A percentile compares a stretch with the other conserved stretches of the same genome.
These are phyloP conservation scores for Leucosticte australis DNA, from an alignment of 2,113 vertebrate genomes.

Conservation along the genomic window DNA sequence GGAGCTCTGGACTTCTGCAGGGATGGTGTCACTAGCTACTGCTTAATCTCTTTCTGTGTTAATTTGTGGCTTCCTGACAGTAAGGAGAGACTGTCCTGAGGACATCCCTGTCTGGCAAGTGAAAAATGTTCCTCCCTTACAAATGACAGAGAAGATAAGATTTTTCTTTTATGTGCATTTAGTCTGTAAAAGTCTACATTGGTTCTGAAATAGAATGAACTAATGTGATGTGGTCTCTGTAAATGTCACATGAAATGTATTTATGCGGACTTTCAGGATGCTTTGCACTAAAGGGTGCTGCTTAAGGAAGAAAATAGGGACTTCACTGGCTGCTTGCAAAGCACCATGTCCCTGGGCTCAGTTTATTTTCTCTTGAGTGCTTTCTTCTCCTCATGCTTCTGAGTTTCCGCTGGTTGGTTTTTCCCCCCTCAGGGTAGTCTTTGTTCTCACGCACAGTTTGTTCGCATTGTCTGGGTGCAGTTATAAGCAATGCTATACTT, in stretches of 20 bases:
- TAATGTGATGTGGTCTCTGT: neutral
- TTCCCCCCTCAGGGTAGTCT: neutral
- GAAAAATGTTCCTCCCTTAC: neutral
- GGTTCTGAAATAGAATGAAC: neutral
- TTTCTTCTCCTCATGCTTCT: neutral
- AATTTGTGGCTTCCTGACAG: neutral
- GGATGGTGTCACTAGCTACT: neutral
- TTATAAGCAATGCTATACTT: neutral
- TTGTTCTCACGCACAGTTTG: neutral
- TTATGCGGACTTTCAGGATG: neutral
- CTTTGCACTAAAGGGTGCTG: neutral
- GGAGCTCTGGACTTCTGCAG: neutral
- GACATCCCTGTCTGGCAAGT: neutral
- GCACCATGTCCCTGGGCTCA: neutral
- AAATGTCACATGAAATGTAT: neutral
- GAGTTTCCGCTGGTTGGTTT: neutral
- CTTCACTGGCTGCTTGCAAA: neutral
- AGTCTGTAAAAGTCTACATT: neutral
- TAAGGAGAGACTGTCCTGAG: neutral
- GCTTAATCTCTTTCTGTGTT: neutral
- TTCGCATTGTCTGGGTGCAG: neutral
- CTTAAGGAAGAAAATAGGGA: neutral
- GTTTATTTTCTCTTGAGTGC: neutral
- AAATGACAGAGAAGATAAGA: neutral
- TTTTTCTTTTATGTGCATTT: neutral